A percentile compares a stretch with the other conserved stretches of the same genome.
Evolutionary conservation across 2,888 invertebrate species (phyloP).

Genomic region (Apamea monoglypha): DNA sequence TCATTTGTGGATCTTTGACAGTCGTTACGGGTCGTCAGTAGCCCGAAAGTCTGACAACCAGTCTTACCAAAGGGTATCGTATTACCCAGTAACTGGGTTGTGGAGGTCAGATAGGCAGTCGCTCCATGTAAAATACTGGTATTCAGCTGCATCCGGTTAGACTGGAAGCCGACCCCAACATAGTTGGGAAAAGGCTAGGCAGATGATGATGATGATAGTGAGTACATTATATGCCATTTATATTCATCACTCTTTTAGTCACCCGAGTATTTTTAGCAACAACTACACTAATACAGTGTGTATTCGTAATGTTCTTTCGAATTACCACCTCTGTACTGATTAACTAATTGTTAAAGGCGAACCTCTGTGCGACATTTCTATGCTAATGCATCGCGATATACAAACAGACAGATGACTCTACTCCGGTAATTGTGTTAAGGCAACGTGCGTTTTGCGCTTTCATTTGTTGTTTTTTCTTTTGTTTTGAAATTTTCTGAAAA

Average conservation of each 20-base stretch:
- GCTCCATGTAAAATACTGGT: no score
- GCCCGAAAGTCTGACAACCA: no score
- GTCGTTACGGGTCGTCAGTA: no score
- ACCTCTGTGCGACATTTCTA: conserved; percentile 64
- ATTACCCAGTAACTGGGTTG: no score
- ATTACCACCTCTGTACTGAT: conserved; percentile 51
- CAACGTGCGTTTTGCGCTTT: conserved; percentile 20
- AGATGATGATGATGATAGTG: no score
- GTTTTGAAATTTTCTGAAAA: neutral
- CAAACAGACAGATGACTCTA: conserved; percentile 65
- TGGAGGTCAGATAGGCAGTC: no score
- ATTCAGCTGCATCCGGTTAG: no score
- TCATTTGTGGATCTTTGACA: no score
- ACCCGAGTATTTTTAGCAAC: neutral
- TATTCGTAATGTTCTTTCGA: conserved; percentile 19
- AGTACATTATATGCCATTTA: no score
- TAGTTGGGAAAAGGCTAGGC: no score
- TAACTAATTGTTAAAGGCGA: conserved; percentile 63
- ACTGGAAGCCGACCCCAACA: no score
- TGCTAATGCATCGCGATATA: conserved; percentile 67
- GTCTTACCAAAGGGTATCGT: no score
- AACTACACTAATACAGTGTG: neutral
- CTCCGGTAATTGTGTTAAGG: conserved; percentile 68
- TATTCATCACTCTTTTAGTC: neutral
- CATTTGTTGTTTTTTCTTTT: neutral